phyloP scores from a whole-genome alignment of 2,797 vertebrate species.

The Neoniphon sammara region DNA sequence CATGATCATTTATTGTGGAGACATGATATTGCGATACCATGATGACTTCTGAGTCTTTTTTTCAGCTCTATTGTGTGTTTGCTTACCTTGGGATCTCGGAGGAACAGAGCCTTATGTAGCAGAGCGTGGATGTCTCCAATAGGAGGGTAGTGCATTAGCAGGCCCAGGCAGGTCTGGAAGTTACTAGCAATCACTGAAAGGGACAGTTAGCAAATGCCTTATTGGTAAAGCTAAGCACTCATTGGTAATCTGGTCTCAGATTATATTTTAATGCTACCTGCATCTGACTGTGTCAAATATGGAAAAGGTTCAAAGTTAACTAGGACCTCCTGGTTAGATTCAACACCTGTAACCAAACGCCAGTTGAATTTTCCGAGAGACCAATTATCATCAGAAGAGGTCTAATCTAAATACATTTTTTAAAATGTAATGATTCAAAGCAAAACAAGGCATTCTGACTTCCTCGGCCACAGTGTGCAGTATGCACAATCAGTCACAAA shows the following conservation, averaged over 20 bases:
- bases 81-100: slow-evolving; percentile 97
- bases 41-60: background rate
- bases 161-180: slow-evolving; percentile 97
- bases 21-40: background rate
- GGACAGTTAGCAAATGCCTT: slow-evolving; percentile 35
- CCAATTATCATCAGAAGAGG: too few species aligned
- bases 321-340: background rate
- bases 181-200: slow-evolving; percentile 96
- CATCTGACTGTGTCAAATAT: too few species aligned
- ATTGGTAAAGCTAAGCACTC: background rate
- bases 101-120: slow-evolving; percentile 96
- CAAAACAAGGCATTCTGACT: too few species aligned
- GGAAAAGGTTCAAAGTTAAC: too few species aligned
- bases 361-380: too few species aligned
- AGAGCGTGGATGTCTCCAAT: slow-evolving; percentile 94
- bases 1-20: background rate
- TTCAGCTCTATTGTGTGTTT: background rate
- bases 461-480: too few species aligned
- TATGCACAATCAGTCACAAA: too few species aligned
- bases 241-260: too few species aligned
- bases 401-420: too few species aligned
- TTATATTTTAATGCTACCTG: too few species aligned
- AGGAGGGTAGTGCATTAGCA: slow-evolving; percentile 98
- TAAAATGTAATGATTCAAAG: too few species aligned
- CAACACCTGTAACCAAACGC: background rate